Base-by-base conservation (phyloP, 2,113 vertebrate species). In the Rhineura floridana region DNA sequence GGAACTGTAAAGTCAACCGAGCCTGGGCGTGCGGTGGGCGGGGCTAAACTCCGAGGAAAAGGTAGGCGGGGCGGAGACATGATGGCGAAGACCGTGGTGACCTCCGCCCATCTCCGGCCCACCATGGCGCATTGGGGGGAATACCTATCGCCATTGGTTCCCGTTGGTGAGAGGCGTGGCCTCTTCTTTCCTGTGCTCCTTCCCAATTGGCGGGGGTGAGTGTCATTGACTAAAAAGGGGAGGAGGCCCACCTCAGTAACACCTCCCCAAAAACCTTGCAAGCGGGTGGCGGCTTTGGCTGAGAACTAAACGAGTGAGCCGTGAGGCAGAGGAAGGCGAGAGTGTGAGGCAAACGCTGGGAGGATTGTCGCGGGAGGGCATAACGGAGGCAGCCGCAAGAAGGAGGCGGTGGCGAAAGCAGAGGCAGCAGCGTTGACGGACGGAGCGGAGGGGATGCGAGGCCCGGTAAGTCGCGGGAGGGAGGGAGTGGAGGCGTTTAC, bases 1-100 rank as follows among this genome's bases (percentile, higher is more conserved):
- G 92, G 91, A 89, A 39, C 87, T 90, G 94, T 88, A 28, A 82
- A 87, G 81, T 44, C 96, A 92, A 90, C 94, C 92, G 42, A 95
- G 62, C 95, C 73, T 89, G 89, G 70, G 75, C 59, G 36, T n/a
- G 25, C 6, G 13, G n/a, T 6, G 87, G 92, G 90, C 76, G 85
- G 87, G 1, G 59, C 69, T 28, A 77, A 52, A 33, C 10, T 0
- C 28, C 33, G 33, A 70, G 48, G n/a, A 59, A 78, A 3, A 10
- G 33, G 65, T 28, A 2, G 86, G 77, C 28, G 52, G 52, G 59
- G 15, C 6, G 86, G 80, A 69, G 78, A 39, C 78, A 39, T 44
- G 70, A n/a, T 19, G 48, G 25, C 30, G 39, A 39, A 15, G 76
- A 36, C 2, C 36, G 11, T 11, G 62, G 9, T 30, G 19, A 36